These are phyloP conservation scores for Esox niger DNA, from an alignment of 2,113 vertebrate species.

Conservation along the genomic window DNA sequence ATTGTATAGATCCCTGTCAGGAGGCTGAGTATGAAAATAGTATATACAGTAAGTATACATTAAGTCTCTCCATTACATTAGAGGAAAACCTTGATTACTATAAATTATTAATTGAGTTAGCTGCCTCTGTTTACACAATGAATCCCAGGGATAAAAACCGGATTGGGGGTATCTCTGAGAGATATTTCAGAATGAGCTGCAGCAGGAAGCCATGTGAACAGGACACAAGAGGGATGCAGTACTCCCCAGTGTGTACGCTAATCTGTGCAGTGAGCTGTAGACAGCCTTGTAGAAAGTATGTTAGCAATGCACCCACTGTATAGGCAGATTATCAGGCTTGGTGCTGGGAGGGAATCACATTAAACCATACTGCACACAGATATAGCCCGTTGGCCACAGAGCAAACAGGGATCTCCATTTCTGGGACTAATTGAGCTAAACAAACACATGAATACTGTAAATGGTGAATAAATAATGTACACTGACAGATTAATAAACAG, in stretches of 20 bases:
- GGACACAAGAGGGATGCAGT: conserved; percentile 7
- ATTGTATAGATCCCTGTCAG: not conserved
- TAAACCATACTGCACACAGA: conserved; percentile 9
- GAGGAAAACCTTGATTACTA: not conserved
- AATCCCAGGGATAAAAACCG: not conserved
- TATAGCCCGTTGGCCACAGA: conserved; percentile 6
- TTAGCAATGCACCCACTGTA: conserved; percentile 41
- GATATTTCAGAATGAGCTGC: conserved; percentile 1
- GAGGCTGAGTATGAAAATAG: not conserved
- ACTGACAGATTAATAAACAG: not conserved
- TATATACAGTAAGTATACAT: not conserved
- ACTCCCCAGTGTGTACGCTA: conserved; percentile 33
- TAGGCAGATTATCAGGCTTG: conserved; percentile 45
- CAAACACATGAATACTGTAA: not conserved
- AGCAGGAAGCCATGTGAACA: not conserved
- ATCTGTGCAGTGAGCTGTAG: conserved; percentile 44
- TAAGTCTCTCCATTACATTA: not conserved
- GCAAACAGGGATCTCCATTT: not conserved
- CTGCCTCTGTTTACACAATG: not conserved
- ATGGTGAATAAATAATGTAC: conserved; percentile 8
- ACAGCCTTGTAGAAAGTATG: conserved; percentile 39
- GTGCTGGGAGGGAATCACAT: conserved; percentile 19
- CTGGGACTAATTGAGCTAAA: conserved; percentile 5
- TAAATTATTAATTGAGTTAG: not conserved
- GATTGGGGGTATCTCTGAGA: conserved; percentile 9